phyloP scores from a whole-genome alignment of 1,140 invertebrate species.

The Caerostris extrusa region DNA sequence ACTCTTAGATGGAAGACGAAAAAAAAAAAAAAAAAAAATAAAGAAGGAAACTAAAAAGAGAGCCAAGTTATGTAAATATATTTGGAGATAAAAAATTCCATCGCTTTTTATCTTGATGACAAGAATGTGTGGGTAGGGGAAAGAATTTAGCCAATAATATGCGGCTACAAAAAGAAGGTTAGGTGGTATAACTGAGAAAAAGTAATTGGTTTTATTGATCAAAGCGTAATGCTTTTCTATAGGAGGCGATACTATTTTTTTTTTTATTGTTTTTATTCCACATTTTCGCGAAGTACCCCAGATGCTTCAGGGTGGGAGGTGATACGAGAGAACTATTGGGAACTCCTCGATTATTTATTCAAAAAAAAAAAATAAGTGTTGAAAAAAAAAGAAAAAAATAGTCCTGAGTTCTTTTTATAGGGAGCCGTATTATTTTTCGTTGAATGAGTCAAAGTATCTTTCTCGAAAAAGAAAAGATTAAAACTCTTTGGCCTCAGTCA shows the following conservation, averaged over 20 bases:
- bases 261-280: too few species aligned
- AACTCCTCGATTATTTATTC: too few species aligned
- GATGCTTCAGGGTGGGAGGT: neutral
- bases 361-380: neutral
- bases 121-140: neutral
- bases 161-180: neutral
- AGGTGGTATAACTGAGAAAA: neutral
- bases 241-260: too few species aligned
- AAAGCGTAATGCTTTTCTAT: neutral
- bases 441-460: too few species aligned
- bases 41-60: neutral
- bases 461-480: too few species aligned
- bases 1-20: neutral
- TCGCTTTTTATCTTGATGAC: neutral
- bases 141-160: constrained; percentile 20
- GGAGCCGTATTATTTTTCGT: too few species aligned
- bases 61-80: neutral
- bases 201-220: constrained; percentile 22
- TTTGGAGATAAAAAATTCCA: neutral
- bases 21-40: neutral
- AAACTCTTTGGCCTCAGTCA: too few species aligned
- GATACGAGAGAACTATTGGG: neutral
- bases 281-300: too few species aligned
- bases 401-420: too few species aligned
- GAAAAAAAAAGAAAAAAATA: neutral